Conservation (phyloP, 2,797 vertebrate species). For the Spinus pinus region DNA sequence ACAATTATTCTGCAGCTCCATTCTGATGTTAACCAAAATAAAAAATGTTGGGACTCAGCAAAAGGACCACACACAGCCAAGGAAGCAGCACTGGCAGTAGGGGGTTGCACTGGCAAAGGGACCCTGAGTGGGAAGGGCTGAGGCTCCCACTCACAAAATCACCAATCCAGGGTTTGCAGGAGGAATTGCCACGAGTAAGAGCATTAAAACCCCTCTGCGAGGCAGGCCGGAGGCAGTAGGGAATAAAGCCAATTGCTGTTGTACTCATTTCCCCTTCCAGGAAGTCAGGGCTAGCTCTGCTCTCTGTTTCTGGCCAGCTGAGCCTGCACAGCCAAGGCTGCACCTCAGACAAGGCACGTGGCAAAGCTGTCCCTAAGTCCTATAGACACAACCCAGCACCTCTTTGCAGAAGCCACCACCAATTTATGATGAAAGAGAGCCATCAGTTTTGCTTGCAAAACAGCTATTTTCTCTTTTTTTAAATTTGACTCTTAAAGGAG, state of each 20-base stretch:
- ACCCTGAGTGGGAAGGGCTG: not conserved
- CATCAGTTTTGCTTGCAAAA: not conserved
- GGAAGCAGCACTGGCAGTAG: not conserved
- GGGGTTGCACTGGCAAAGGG: not conserved
- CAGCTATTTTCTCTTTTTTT: not conserved
- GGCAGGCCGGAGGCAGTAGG: not conserved
- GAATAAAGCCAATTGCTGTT: not conserved
- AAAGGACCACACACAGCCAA: constrained; percentile 36
- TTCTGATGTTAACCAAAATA: constrained; percentile 28
- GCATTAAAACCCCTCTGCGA: not conserved
- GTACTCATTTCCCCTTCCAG: not conserved
- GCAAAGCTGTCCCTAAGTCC: accelerated
- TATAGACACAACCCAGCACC: not conserved
- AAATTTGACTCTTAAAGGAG: not conserved
- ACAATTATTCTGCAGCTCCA: constrained; percentile 27
- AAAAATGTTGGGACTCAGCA: not conserved
- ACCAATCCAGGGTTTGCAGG: not conserved
- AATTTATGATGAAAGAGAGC: not conserved
- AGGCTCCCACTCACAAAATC: not conserved
- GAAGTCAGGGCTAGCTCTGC: not conserved
- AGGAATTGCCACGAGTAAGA: not conserved
- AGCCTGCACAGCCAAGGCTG: accelerated
- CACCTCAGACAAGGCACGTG: accelerated
- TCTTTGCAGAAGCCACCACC: not conserved
- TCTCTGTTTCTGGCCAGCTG: not conserved